Percentiles rank a stretch among this genome's conserved stretches.
Evolutionary conservation across 2,797 vertebrate species (phyloP).

Genomic region (Gastrophryne carolinensis): DNA sequence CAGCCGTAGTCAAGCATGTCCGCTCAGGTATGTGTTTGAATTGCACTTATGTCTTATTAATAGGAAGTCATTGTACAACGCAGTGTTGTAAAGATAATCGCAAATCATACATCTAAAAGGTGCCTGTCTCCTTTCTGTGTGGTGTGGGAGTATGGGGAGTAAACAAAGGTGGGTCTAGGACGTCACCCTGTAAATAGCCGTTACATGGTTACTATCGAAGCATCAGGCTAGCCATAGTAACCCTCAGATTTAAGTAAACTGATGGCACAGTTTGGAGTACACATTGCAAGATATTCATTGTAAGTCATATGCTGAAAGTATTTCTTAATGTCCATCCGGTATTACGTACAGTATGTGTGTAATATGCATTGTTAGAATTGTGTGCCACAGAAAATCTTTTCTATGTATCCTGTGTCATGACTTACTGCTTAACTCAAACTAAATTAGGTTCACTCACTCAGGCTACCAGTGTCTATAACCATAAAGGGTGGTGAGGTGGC

Average conservation of each 20-base stretch:
- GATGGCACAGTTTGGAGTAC: not conserved
- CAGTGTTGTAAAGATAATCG: slow-evolving; percentile 3
- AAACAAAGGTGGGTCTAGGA: slow-evolving; percentile 41
- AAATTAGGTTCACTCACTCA: no score
- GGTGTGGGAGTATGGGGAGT: not conserved
- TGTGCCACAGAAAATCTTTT: no score
- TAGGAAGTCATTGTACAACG: not conserved
- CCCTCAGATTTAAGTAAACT: slow-evolving; percentile 8
- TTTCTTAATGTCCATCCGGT: not conserved
- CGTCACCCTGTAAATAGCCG: slow-evolving; percentile 36
- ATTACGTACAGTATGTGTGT: not conserved
- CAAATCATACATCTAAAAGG: slow-evolving; percentile 16
- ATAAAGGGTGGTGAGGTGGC: no score
- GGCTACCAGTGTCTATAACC: no score
- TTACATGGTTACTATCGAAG: slow-evolving; percentile 47
- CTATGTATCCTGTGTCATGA: no score
- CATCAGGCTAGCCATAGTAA: slow-evolving; percentile 35
- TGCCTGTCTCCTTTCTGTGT: not conserved
- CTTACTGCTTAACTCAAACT: no score
- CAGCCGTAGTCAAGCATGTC: not conserved
- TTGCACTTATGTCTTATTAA: not conserved
- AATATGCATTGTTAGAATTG: no score
- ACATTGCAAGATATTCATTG: not conserved
- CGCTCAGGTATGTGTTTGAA: not conserved
- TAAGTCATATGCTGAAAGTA: not conserved